Base-by-base conservation (phyloP, 1,140 invertebrate genomes). In the Oryzaephilus surinamensis region DNA sequence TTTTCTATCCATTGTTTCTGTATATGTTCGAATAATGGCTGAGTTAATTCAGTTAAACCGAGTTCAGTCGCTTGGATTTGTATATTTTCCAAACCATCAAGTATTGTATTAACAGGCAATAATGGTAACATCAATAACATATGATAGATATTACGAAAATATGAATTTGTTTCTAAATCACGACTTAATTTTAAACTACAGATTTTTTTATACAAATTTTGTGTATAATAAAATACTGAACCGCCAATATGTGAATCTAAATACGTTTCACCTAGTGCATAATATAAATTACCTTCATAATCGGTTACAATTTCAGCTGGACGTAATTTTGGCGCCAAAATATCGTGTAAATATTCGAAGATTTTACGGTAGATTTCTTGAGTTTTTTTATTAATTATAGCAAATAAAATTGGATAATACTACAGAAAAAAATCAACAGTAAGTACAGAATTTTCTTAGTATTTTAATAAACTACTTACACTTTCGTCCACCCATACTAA, bases 181-280 rank as follows among this genome's bases (percentile, higher is more conserved):
- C 36, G 43, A 4, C 51, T 38, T 27, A 59, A 43, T 26, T 51
- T 46, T 6, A 59, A 35, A 1, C 42, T 39, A 32, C 55, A 57
- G 2, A 57, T 46, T 47, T 57, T 55, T 38, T 59, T 57, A 35
- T 59, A 59, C 11, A 59, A 23, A 33, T 59, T 55, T 43, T 54
- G 50, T 2, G 53, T 51, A 38, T 48, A 58, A 29, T 56, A 57
- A 29, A 55, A 58, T 3, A 55, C 51, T 2, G 56, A 55, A 8
- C 56, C 56, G 13, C 56, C 54, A 3, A 59, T 55, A 24, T 46
- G 45, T 2, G 55, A 54, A 28, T 59, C 50, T 5, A 45, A n/a
- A 29, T 57, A 57, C 7, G 32, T 45, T 41, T 54, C 53, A 1
- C 51, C 47, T 17, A 59, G 27, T 11, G 55, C 49, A 39, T 57